A percentile compares a stretch with the other conserved stretches of the same genome.
Evolutionary conservation across 2,797 vertebrate species (phyloP).

Genomic region (Alauda arvensis): DNA sequence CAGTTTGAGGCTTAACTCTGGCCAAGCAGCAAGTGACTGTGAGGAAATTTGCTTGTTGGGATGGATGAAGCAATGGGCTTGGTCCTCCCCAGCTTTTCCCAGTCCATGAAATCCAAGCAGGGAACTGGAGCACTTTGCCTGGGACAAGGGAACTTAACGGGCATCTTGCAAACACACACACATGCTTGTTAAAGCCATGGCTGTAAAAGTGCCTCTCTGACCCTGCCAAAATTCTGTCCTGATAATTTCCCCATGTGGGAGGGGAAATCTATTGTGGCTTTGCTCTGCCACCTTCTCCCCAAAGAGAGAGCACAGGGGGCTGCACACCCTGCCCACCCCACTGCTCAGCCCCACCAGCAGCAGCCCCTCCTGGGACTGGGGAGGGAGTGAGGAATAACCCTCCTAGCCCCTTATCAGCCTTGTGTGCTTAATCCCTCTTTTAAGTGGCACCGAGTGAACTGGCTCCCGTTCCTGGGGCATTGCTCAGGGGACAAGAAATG

Average conservation of each 20-base stretch:
- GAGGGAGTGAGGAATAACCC: not conserved
- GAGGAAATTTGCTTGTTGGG: not conserved
- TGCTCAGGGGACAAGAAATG: not conserved
- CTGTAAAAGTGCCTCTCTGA: not conserved
- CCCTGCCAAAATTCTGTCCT: not conserved
- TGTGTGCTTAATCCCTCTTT: slow-evolving; percentile 9
- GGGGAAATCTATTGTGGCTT: not conserved
- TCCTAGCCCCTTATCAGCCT: not conserved
- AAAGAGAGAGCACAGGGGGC: fast-evolving
- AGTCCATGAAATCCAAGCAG: not conserved
- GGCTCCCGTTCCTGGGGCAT: not conserved
- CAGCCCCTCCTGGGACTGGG: not conserved
- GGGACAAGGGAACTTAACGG: not conserved
- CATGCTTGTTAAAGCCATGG: fast-evolving
- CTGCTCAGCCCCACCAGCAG: fast-evolving
- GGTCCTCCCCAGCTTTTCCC: not conserved
- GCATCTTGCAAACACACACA: not conserved
- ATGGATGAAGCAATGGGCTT: not conserved
- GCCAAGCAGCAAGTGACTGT: not conserved
- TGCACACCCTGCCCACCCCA: not conserved
- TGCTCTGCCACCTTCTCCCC: not conserved
- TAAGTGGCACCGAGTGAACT: not conserved
- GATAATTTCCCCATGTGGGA: not conserved
- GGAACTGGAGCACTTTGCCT: not conserved
- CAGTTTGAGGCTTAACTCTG: not conserved